Percentiles rank a stretch among this genome's conserved stretches.
Evolutionary conservation across 2,797 vertebrate genomes (phyloP).

Genomic region (Podarcis lilfordi): DNA sequence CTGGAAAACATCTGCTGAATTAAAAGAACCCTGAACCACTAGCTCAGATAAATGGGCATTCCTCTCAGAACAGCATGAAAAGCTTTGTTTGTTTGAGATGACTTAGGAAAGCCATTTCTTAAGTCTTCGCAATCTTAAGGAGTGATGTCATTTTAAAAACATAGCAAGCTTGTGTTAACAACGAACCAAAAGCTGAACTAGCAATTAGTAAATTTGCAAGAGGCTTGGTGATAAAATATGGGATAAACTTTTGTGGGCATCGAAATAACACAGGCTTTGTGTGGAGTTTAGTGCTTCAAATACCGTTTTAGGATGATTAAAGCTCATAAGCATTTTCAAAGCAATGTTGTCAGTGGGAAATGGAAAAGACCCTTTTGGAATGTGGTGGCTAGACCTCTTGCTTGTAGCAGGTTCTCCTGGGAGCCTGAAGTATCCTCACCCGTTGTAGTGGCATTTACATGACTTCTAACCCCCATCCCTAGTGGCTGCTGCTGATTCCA

Average conservation of each 20-base stretch:
- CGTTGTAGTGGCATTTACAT: conserved; percentile 65
- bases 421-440: conserved; percentile 65
- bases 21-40: background rate
- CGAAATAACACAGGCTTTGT: conserved; percentile 44
- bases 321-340: conserved; percentile 53
- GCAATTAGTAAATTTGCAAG: conserved; percentile 52
- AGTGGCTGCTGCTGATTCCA: conserved; percentile 72
- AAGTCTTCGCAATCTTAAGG: background rate
- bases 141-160: background rate
- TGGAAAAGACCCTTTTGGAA: conserved; percentile 56
- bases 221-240: conserved; percentile 60
- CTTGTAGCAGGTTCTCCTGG: conserved; percentile 58
- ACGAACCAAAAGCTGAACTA: conserved; percentile 44
- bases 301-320: conserved; percentile 47
- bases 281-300: conserved; percentile 27
- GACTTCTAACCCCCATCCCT: conserved; percentile 76
- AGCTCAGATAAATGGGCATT: background rate
- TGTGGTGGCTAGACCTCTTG: conserved; percentile 52
- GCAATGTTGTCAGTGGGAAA: conserved; percentile 63
- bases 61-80: background rate
- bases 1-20: background rate
- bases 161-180: conserved; percentile 59
- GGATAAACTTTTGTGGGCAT: conserved; percentile 41
- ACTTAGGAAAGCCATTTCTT: background rate
- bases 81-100: background rate